Evolutionary conservation across 2,888 invertebrate genomes (phyloP).

Genomic region (Perdita meconis): DNA sequence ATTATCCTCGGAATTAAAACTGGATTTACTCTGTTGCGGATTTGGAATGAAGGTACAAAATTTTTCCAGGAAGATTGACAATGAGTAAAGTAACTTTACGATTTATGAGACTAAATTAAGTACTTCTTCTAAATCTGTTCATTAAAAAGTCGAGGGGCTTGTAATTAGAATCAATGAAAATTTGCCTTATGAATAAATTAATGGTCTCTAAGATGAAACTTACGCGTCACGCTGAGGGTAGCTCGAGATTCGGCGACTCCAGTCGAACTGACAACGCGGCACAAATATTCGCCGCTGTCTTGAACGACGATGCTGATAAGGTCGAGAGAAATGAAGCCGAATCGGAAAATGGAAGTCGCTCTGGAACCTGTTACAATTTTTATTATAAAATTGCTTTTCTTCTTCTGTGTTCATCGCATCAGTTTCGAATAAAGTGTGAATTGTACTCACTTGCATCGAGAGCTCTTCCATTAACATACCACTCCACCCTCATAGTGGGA

Average conservation of each 20-base stretch:
- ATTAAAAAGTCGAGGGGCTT: no score
- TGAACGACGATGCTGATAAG: slow-evolving; percentile 93
- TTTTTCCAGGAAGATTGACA: no score
- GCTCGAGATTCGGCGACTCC: slow-evolving; percentile 95
- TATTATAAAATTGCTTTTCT: no score
- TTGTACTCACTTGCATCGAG: slow-evolving; percentile 93
- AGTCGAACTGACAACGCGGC: slow-evolving; percentile 93
- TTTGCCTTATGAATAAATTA: no score
- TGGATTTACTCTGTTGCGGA: no score
- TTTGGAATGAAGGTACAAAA: no score
- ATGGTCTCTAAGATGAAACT: slow-evolving; percentile 46
- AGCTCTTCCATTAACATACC: slow-evolving; percentile 96
- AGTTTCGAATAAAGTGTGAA: not conserved
- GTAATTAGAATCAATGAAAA: no score
- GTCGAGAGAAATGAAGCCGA: slow-evolving; percentile 98
- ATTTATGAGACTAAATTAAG: no score
- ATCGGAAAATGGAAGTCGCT: slow-evolving; percentile 97
- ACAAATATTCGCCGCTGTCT: slow-evolving; percentile 96
- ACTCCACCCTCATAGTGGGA: slow-evolving; percentile 97
- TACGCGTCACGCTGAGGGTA: slow-evolving; percentile 90
- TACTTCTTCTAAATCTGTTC: no score
- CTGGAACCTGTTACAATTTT: slow-evolving; percentile 90
- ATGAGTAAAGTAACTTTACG: no score
- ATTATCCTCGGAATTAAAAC: no score
- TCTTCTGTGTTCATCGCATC: not conserved